Evolutionary conservation across 1,140 invertebrate genomes (phyloP).

Genomic region (Lasaia peninsularis): DNA sequence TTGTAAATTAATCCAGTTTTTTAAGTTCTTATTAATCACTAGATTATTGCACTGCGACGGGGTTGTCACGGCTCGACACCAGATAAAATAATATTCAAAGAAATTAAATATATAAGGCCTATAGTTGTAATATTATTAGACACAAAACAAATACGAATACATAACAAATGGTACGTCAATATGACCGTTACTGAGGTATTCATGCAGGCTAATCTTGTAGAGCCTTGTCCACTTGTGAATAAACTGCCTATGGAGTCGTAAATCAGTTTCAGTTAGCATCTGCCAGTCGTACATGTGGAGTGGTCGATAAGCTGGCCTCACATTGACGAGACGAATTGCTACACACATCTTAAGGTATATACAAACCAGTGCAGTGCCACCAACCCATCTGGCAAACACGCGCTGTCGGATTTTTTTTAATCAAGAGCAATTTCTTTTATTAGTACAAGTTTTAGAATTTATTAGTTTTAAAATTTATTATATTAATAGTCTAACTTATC

Average conservation of each 20-base stretch:
- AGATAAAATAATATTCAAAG: no score
- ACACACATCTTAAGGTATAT: constrained; percentile 16
- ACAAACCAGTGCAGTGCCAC: not conserved
- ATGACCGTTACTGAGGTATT: constrained; percentile 16
- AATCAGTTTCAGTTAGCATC: constrained; percentile 61
- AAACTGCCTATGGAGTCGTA: constrained; percentile 50
- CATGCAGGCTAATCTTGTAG: constrained; percentile 27
- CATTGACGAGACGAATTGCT: constrained; percentile 49
- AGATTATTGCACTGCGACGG: no score
- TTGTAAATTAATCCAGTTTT: no score
- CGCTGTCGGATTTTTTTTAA: no score
- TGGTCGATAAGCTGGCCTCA: constrained; percentile 53
- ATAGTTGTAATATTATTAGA: not conserved
- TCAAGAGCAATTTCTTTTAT: no score
- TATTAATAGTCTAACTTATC: no score
- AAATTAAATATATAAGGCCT: not conserved
- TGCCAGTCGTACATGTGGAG: constrained; percentile 42
- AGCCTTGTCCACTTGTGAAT: constrained; percentile 35
- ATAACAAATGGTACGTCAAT: not conserved
- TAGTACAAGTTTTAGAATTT: no score
- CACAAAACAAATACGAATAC: not conserved
- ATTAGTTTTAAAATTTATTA: no score
- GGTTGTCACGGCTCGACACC: no score
- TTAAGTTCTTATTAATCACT: no score
- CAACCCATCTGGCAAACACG: no score